Evolutionary conservation across 2,113 vertebrate species (phyloP), one percentile per base, ranked within the genome.

Genomic region (Plectropomus leopardus): DNA sequence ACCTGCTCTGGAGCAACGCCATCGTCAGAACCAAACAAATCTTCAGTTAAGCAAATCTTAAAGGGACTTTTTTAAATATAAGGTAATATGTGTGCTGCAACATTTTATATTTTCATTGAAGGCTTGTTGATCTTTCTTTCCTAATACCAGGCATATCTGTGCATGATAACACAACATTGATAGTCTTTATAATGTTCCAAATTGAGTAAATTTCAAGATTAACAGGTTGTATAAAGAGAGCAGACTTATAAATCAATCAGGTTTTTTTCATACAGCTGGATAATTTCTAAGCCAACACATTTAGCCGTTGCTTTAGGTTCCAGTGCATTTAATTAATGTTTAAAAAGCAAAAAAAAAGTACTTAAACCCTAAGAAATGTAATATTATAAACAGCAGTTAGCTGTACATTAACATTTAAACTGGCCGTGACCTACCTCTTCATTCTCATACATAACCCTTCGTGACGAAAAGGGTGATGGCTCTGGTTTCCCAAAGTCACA

Each of bases 381-480:
- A n/a, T n/a, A n/a, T n/a, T 21, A 19, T 1, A 16, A 13, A 6
- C 10, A 51, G 5, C 7, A 36, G 15, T 24, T 57, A 14, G 26
- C 19, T 36, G 36, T n/a, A 51, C 48, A 26, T 32, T 26, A 6
- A 21, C 3, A 28, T n/a, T 61, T 36, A 17, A 42, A 15, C 54
- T 19, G 64, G 15, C 30, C 9, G 8, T 11, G 6, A 72, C 87
- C 23, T 90, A 99, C 98, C 96, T 99, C 97, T 85, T 99, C 98
- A 76, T 98, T 99, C 87, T 99, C 98, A 93, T 99, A 99, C 98
- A 99, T 99, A 26, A 99, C 98, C 86, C 97, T 95, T 14, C 98
- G 96, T 51, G 98, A 99, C 17, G 98, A 99, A 92, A 99, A 99
- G 23, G 98, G 98, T 0, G 98, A 99, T 0, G 98, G 98, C 26